A percentile compares a stretch with the other conserved stretches of the same genome.
phyloP scores from a whole-genome alignment of 2,888 invertebrate genomes.

The Mechanitis messenoides region DNA sequence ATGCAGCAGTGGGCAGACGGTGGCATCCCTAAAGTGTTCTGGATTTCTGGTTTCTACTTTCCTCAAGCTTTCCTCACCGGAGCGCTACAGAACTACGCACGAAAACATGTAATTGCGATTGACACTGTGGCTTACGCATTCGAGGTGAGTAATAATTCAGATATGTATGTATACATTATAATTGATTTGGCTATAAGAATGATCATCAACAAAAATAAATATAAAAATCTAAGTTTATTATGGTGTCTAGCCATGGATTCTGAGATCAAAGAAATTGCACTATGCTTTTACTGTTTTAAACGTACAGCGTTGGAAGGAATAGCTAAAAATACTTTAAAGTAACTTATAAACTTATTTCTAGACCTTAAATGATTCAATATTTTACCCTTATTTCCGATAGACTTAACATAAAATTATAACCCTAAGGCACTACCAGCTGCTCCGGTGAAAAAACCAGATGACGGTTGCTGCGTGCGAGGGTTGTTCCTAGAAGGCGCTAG shows the following conservation, averaged over 20 bases:
- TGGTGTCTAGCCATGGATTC: too few species aligned
- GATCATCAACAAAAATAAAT: too few species aligned
- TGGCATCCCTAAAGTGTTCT: slow-evolving; percentile 85
- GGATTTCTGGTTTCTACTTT: slow-evolving; percentile 92
- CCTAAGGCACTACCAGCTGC: slow-evolving; percentile 61
- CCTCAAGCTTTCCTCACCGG: slow-evolving; percentile 91
- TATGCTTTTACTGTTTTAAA: too few species aligned
- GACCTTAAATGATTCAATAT: too few species aligned
- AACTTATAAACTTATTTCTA: too few species aligned
- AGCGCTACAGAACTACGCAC: slow-evolving; percentile 87
- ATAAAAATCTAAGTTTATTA: too few species aligned
- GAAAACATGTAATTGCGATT: slow-evolving; percentile 85
- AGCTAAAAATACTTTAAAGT: too few species aligned
- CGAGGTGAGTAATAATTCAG: slow-evolving; percentile 48
- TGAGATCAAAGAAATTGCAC: too few species aligned
- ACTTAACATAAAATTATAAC: background rate
- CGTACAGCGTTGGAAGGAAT: too few species aligned
- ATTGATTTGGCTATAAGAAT: too few species aligned
- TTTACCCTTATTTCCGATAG: too few species aligned
- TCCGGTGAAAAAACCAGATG: slow-evolving; percentile 68
- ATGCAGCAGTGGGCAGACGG: slow-evolving; percentile 79
- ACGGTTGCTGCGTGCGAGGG: slow-evolving; percentile 81
- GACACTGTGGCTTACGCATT: slow-evolving; percentile 81
- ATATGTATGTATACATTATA: too few species aligned
- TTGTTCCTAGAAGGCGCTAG: slow-evolving; percentile 87